Evolutionary conservation across 2,888 invertebrate species (phyloP).

Genomic region (Physocephala rufipes): DNA sequence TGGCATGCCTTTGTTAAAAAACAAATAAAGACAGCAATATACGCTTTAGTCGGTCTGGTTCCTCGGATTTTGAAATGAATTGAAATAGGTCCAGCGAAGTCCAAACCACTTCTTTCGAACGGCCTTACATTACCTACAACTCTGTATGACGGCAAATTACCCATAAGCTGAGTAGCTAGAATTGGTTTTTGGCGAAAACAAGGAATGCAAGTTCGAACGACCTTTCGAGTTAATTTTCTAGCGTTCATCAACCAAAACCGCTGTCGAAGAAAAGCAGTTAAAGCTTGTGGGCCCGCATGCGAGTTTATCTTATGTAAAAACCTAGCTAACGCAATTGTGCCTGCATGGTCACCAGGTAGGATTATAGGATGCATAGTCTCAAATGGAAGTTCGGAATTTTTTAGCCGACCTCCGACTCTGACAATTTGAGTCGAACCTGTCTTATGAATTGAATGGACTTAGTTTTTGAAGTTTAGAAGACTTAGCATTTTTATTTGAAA

Average conservation of each 20-base stretch:
- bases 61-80: conserved; percentile 31
- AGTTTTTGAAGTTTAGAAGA: conserved; percentile 31
- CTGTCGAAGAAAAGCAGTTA: no score
- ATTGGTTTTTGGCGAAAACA: conserved; percentile 20
- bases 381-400: conserved; percentile 41
- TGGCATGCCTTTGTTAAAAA: conserved; percentile 42
- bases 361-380: conserved; percentile 46
- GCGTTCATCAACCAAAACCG: conserved; percentile 34
- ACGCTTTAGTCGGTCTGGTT: conserved; percentile 34
- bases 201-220: conserved; percentile 3
- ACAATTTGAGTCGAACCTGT: conserved; percentile 35
- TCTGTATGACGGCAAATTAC: neutral
- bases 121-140: neutral
- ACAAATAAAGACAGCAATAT: conserved; percentile 38
- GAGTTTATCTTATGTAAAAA: conserved; percentile 32
- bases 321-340: conserved; percentile 13
- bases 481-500: neutral
- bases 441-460: conserved; percentile 43
- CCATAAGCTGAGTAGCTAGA: conserved; percentile 1
- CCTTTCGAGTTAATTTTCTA: conserved; percentile 27
- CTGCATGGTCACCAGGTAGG: conserved; percentile 42
- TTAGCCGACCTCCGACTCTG: conserved; percentile 51
- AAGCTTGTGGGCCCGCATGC: no score
- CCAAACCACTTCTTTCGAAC: conserved; percentile 31
- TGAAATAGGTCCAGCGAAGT: conserved; percentile 35